These are phyloP conservation scores for Styela clava DNA, from an alignment of 23 tunicate species.

Conservation along the genomic window DNA sequence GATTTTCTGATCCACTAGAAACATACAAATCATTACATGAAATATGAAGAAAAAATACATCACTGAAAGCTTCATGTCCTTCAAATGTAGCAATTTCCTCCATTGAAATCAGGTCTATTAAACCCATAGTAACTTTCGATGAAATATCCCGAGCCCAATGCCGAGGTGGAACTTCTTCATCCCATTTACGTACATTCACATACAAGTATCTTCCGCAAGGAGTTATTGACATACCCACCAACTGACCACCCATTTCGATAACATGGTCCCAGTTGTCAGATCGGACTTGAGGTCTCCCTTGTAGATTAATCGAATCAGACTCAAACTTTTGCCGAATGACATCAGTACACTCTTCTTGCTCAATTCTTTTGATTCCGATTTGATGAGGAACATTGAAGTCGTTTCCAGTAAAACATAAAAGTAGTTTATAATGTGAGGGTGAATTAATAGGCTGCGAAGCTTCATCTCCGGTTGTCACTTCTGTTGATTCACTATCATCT, in stretches of 20 bases:
- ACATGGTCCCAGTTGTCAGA: conserved; percentile 68
- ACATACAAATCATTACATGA: conserved; percentile 51
- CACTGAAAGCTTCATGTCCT: conserved; percentile 54
- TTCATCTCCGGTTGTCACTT: conserved; percentile 35
- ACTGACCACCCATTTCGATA: conserved; percentile 56
- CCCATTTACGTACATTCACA: conserved; percentile 58
- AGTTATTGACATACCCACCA: conserved; percentile 73
- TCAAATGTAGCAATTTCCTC: conserved; percentile 29
- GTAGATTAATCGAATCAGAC: neutral
- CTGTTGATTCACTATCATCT: conserved; percentile 13
- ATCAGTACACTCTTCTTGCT: conserved; percentile 57
- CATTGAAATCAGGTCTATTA: conserved; percentile 67
- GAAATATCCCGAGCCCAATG: conserved; percentile 30
- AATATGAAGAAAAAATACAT: conserved; percentile 60
- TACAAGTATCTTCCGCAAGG: conserved; percentile 68
- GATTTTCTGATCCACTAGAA: conserved; percentile 84
- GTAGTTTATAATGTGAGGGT: conserved; percentile 48
- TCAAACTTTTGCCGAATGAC: conserved; percentile 27
- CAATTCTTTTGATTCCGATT: conserved; percentile 52
- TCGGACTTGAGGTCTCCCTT: conserved; percentile 24
- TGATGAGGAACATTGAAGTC: conserved; percentile 43
- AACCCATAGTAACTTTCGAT: conserved; percentile 26
- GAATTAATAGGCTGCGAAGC: conserved; percentile 1
- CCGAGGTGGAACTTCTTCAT: neutral
- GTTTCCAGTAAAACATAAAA: conserved; percentile 56